Evolutionary conservation across 2,797 vertebrate genomes (phyloP).

Genomic region (Gallinago stenura): DNA sequence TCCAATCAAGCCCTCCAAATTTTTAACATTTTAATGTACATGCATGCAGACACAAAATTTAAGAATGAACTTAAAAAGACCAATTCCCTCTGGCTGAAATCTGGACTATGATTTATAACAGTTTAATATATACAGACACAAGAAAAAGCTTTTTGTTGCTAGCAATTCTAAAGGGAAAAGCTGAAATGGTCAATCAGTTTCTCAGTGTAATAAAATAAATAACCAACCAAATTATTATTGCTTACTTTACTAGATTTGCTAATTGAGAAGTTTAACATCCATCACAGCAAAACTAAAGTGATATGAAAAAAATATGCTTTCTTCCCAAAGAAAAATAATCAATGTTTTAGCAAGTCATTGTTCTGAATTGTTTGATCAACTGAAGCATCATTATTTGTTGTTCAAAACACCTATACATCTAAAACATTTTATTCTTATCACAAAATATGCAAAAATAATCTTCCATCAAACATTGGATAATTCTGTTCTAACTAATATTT

Average conservation of each 20-base stretch:
- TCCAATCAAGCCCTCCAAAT: background rate
- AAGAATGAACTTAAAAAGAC: background rate
- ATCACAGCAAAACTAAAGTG: background rate
- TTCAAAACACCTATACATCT: background rate
- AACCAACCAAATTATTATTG: background rate
- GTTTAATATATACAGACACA: background rate
- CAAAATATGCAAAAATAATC: background rate
- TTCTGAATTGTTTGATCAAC: background rate
- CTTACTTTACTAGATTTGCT: background rate
- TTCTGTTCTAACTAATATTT: slow-evolving; percentile 24
- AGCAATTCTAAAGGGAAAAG: background rate
- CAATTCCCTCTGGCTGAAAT: background rate
- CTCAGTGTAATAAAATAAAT: background rate
- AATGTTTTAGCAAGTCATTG: background rate
- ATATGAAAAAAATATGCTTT: background rate
- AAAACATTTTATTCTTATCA: background rate
- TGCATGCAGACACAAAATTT: fast-evolving
- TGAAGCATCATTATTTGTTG: background rate
- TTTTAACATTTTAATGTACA: background rate
- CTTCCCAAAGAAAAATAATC: background rate
- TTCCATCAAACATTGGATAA: background rate
- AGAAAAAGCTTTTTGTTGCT: background rate
- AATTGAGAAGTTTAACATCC: background rate
- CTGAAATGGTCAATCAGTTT: background rate
- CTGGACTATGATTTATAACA: background rate